Evolutionary conservation across 2,888 invertebrate species (phyloP), one percentile per base, ranked within the genome.

Genomic region (Eilema sororculum): DNA sequence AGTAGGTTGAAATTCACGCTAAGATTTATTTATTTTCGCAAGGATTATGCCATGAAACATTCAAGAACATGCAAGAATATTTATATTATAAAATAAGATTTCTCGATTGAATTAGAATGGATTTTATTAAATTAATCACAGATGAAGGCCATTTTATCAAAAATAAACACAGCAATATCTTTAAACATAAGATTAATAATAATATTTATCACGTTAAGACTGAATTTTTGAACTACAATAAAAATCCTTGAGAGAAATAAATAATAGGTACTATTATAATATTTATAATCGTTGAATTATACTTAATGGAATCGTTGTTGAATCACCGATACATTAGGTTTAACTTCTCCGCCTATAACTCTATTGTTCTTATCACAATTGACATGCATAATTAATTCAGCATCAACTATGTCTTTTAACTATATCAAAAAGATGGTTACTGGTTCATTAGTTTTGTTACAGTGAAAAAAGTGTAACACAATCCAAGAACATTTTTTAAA

Each of bases 1-100:
- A 68, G 64, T 78, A 69, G 78, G 74, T 73, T 70, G 58, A 75
- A 65, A 77, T 77, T 79, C 69, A 65, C 74, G 76, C 30, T 4
- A 9, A 72, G 71, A 76, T 78, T 79, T 71, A 74, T 74, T 77
- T 65, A 37, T 69, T 75, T 71, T 67, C 76, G 60, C 71, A 67
- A 63, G 65, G 16, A 67, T 69, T 64, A n/a, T 61, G 68, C 41
- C 64, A 56, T 58, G 30, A 62, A 30, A 63, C 56, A 61, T 67
- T 61, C 71, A 71, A 56, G 61, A 22, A 22, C 56, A 69, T 75
- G 69, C 68, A 57, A 25, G 37, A 46, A 65, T 33, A 37, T 13
- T 12, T 22, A 30, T 13, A 30, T 69, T 25, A n/a, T n/a, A n/a
- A n/a, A n/a, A n/a, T n/a, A n/a, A 60, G 12, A n/a, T 46, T 4